A percentile compares a stretch with the other conserved stretches of the same genome.
These are phyloP conservation scores for Tetramorium alpestre DNA, from an alignment of 1,140 invertebrate genomes.

Conservation along the genomic window DNA sequence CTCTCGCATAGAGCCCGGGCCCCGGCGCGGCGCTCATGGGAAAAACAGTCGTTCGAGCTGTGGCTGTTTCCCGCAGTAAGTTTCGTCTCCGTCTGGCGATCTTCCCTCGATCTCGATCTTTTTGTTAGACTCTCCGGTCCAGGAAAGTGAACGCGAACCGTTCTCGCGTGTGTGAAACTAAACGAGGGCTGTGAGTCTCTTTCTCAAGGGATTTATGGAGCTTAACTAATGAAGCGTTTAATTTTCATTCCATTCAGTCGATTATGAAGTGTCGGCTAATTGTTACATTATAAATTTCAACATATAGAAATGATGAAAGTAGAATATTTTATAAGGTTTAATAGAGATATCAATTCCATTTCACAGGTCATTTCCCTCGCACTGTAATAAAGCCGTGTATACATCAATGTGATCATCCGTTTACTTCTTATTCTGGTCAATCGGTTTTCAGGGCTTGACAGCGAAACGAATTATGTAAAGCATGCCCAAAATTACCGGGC, in stretches of 20 bases:
- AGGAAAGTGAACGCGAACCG: not conserved
- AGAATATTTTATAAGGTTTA: not conserved
- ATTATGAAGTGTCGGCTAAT: not conserved
- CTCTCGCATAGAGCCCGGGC: conserved; percentile 20
- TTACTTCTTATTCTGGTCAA: conserved; percentile 33
- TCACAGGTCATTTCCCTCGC: not conserved
- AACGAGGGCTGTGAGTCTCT: not conserved
- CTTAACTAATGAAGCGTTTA: conserved; percentile 7
- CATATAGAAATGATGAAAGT: not conserved
- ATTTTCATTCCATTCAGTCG: conserved; percentile 8
- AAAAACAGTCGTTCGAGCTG: conserved; percentile 56
- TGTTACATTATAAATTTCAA: not conserved
- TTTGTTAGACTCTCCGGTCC: not conserved
- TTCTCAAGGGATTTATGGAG: not conserved
- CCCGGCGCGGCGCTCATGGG: conserved; percentile 62
- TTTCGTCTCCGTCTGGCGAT: conserved; percentile 17
- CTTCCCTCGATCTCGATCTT: conserved; percentile 24
- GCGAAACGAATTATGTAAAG: conserved; percentile 46
- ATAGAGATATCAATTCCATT: not conserved
- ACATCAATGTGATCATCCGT: not conserved
- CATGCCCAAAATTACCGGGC: conserved; percentile 3
- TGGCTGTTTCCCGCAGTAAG: conserved; percentile 63
- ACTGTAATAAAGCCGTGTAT: not conserved
- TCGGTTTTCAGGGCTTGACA: not conserved
- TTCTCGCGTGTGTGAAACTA: not conserved